Conservation (phyloP, 2,113 vertebrate species). For the Labrus mixtus region DNA sequence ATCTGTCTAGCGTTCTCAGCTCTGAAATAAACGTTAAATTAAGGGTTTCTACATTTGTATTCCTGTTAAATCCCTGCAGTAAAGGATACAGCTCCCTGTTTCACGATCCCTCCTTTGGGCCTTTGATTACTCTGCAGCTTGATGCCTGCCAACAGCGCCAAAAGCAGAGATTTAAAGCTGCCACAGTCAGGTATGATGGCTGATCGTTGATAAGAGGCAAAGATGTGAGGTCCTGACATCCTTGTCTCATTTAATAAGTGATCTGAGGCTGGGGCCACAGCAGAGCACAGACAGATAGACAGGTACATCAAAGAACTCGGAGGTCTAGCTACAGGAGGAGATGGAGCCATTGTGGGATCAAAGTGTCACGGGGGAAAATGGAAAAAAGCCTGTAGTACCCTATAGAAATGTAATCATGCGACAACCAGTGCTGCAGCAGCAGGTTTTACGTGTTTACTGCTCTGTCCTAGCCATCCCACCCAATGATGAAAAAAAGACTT, state of each 20-base stretch:
- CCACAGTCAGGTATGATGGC: conserved; percentile 42
- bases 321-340: conserved; percentile 57
- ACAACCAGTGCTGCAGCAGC: conserved; percentile 41
- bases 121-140: conserved; percentile 58
- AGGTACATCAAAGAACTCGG: conserved; percentile 66
- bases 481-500: conserved; percentile 41
- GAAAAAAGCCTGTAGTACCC: conserved; percentile 20
- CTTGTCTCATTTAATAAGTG: conserved; percentile 70
- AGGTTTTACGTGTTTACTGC: conserved; percentile 32
- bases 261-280: conserved; percentile 57
- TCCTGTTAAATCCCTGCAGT: conserved; percentile 41
- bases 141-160: conserved; percentile 39
- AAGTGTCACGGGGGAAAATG: conserved; percentile 39
- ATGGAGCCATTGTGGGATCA: conserved; percentile 65
- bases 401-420: conserved; percentile 57
- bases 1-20: not conserved
- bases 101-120: conserved; percentile 39
- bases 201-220: conserved; percentile 70
- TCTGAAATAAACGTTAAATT: conserved; percentile 34
- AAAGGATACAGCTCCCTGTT: conserved; percentile 38
- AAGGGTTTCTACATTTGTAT: conserved; percentile 32
- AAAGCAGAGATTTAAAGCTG: conserved; percentile 57
- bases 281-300: conserved; percentile 45
- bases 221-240: conserved; percentile 70
- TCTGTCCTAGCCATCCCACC: conserved; percentile 21